These are phyloP conservation scores for Flabesymbios commensalis DNA, from an alignment of 2,888 invertebrate genomes.

Conservation along the genomic window DNA sequence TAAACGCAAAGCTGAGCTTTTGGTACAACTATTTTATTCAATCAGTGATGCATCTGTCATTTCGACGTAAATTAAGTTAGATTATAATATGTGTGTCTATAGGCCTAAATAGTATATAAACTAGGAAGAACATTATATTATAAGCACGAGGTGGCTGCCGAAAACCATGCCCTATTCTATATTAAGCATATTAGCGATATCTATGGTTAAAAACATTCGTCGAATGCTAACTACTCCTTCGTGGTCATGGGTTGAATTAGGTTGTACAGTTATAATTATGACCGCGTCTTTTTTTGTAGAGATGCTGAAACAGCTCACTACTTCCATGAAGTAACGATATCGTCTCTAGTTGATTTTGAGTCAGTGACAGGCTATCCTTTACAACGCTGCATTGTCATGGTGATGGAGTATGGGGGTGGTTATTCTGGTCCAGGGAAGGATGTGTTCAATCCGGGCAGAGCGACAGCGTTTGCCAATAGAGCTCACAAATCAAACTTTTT, in stretches of 20 bases:
- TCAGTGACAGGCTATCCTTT: constrained; percentile 51
- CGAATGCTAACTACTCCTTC: background rate
- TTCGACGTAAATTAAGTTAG: too few relatives aligned
- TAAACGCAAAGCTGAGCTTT: too few relatives aligned
- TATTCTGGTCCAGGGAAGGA: constrained; percentile 54
- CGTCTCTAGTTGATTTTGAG: constrained; percentile 50
- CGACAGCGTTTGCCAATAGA: constrained; percentile 57
- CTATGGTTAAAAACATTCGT: background rate
- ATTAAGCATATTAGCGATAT: too few relatives aligned
- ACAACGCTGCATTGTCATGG: constrained; percentile 21
- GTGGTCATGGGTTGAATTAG: too few relatives aligned
- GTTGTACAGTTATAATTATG: background rate
- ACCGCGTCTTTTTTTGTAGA: too few relatives aligned
- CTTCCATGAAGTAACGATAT: constrained; percentile 60
- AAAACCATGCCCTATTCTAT: too few relatives aligned
- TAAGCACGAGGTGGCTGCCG: too few relatives aligned
- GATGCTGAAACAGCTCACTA: constrained; percentile 31
- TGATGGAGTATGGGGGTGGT: constrained; percentile 27
- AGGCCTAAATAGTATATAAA: too few relatives aligned
- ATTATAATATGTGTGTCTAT: too few relatives aligned
- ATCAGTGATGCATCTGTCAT: too few relatives aligned
- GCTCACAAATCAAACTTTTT: constrained; percentile 63
- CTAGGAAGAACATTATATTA: too few relatives aligned
- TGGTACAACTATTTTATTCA: too few relatives aligned
- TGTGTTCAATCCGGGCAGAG: constrained; percentile 59